phyloP scores from a whole-genome alignment of 1,140 invertebrate genomes.

The Trypoxylus dichotomus region DNA sequence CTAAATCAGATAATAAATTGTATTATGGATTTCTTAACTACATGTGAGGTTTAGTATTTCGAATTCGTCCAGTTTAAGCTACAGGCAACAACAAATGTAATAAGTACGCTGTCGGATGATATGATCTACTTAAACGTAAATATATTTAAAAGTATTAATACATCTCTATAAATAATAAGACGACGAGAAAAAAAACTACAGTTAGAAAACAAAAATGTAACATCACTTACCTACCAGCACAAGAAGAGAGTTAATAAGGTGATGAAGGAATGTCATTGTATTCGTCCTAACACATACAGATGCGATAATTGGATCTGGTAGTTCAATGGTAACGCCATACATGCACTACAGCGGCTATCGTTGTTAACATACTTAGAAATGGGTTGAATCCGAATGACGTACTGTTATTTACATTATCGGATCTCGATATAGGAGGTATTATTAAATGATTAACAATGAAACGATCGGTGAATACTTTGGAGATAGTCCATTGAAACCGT shows the following conservation, averaged over 20 bases:
- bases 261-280: not conserved
- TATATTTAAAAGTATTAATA: too few relatives aligned
- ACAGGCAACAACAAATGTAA: too few relatives aligned
- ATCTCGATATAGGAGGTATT: constrained; percentile 6
- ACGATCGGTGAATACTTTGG: not conserved
- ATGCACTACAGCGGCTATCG: not conserved
- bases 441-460: constrained; percentile 14
- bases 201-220: not conserved
- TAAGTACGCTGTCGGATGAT: too few relatives aligned
- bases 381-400: constrained; percentile 15
- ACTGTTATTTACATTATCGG: constrained; percentile 7
- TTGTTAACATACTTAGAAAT: constrained; percentile 15
- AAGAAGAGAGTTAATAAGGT: constrained; percentile 11
- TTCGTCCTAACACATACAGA: not conserved
- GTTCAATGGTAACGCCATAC: not conserved
- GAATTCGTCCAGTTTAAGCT: too few relatives aligned
- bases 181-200: not conserved
- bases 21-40: too few relatives aligned
- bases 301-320: constrained; percentile 15
- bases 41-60: too few relatives aligned
- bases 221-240: not conserved
- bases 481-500: not conserved
- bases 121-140: too few relatives aligned
- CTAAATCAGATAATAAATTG: too few relatives aligned
- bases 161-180: not conserved